Percentiles rank a stretch among this genome's conserved stretches.
Evolutionary conservation across 2,113 vertebrate genomes (phyloP).

Genomic region (Eurystomus gularis): DNA sequence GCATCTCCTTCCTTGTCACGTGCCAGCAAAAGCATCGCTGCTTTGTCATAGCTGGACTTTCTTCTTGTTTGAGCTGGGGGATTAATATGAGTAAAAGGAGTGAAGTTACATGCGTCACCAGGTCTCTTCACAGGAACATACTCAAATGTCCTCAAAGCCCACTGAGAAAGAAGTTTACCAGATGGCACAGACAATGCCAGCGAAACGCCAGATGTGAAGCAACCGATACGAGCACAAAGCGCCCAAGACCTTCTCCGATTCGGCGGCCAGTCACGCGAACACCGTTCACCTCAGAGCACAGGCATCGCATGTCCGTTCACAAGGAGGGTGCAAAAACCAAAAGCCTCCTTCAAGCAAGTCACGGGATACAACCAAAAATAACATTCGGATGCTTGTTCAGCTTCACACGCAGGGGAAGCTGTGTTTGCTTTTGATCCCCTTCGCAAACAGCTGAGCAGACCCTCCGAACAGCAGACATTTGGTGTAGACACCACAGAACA

Average conservation of each 20-base stretch:
- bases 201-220: fast-evolving
- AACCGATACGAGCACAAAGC: fast-evolving
- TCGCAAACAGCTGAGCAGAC: not conserved
- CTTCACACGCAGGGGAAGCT: not conserved
- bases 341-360: not conserved
- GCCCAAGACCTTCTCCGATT: not conserved
- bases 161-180: not conserved
- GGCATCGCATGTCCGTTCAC: not conserved
- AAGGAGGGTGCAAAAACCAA: not conserved
- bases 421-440: not conserved
- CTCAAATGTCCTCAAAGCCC: not conserved
- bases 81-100: not conserved
- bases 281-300: not conserved
- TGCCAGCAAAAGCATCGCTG: not conserved
- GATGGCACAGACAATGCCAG: fast-evolving
- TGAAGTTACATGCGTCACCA: fast-evolving
- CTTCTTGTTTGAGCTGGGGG: not conserved
- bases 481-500: not conserved
- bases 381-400: fast-evolving
- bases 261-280: not conserved
- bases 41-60: not conserved
- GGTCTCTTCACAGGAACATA: not conserved
- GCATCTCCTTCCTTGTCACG: not conserved
- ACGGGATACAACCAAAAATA: not conserved
- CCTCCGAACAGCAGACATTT: not conserved